phyloP scores from a whole-genome alignment of 2,888 invertebrate species.

The Gastracanthus pulcherrimus region DNA sequence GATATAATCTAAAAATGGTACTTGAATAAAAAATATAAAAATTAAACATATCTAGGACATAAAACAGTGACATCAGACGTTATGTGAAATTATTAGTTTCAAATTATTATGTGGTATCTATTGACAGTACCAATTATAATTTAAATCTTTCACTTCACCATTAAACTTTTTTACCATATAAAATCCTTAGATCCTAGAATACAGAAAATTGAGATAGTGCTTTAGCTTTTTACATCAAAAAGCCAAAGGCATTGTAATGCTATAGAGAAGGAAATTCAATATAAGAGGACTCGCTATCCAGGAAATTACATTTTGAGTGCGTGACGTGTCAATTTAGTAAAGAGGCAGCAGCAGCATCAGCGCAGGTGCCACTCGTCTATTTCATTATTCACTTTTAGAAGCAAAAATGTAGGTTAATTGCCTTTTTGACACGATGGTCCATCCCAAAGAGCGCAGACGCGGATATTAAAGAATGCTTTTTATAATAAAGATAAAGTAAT shows the following conservation, averaged over 20 bases:
- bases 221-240: constrained; percentile 2
- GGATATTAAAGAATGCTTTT: constrained; percentile 24
- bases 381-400: constrained; percentile 45
- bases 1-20: too few relatives aligned
- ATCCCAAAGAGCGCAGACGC: not conserved
- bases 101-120: too few relatives aligned
- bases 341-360: constrained; percentile 1
- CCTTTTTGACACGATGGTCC: constrained; percentile 31
- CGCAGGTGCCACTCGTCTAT: constrained; percentile 40
- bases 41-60: too few relatives aligned
- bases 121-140: too few relatives aligned
- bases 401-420: constrained; percentile 55
- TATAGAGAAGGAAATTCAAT: constrained; percentile 36
- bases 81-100: too few relatives aligned
- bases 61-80: too few relatives aligned
- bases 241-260: constrained; percentile 27
- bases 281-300: constrained; percentile 14
- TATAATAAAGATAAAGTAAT: constrained; percentile 15
- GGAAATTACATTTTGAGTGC: constrained; percentile 49
- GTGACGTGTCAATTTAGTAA: constrained; percentile 46
- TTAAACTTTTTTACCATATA: too few relatives aligned
- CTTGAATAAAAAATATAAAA: too few relatives aligned
- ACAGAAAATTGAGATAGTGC: too few relatives aligned
- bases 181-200: too few relatives aligned
- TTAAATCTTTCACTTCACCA: too few relatives aligned